phyloP scores from a whole-genome alignment of 2,113 vertebrate species.

The Prochilodus magdalenae region DNA sequence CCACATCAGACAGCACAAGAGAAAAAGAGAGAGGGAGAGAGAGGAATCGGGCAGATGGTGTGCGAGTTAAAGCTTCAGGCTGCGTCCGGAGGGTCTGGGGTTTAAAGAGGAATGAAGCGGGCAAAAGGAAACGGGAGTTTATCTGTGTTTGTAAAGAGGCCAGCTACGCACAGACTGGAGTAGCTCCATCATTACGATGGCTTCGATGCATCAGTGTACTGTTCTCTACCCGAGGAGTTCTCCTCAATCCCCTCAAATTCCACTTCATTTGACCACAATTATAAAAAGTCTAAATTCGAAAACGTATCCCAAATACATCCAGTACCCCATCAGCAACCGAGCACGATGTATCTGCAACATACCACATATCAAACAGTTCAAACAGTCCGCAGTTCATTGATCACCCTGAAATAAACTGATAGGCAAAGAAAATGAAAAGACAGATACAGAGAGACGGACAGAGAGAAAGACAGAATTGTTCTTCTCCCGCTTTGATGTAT shows the following conservation, averaged over 20 bases:
- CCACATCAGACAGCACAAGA: slow-evolving; percentile 17
- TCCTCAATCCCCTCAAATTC: no score
- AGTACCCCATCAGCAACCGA: no score
- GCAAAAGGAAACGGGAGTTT: slow-evolving; percentile 63
- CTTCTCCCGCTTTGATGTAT: neutral
- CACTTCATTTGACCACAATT: no score
- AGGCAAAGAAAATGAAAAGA: slow-evolving; percentile 33
- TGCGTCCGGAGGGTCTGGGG: neutral
- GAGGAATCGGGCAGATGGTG: slow-evolving; percentile 42
- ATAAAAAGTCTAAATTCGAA: no score
- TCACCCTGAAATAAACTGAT: neutral
- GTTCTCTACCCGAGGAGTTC: no score
- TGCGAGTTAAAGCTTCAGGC: slow-evolving; percentile 21
- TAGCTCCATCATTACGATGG: no score
- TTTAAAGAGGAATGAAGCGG: slow-evolving; percentile 61
- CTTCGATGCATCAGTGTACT: no score
- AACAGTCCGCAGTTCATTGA: neutral
- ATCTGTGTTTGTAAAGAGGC: slow-evolving; percentile 32
- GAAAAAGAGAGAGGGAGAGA: slow-evolving; percentile 24
- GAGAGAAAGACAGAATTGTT: neutral
- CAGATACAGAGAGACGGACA: slow-evolving; percentile 52
- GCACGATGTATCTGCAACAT: neutral
- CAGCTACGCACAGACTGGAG: no score
- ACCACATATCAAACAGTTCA: neutral
- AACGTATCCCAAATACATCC: no score